Evolutionary conservation across 2,888 invertebrate genomes (phyloP).

Genomic region (Litoditis marina): DNA sequence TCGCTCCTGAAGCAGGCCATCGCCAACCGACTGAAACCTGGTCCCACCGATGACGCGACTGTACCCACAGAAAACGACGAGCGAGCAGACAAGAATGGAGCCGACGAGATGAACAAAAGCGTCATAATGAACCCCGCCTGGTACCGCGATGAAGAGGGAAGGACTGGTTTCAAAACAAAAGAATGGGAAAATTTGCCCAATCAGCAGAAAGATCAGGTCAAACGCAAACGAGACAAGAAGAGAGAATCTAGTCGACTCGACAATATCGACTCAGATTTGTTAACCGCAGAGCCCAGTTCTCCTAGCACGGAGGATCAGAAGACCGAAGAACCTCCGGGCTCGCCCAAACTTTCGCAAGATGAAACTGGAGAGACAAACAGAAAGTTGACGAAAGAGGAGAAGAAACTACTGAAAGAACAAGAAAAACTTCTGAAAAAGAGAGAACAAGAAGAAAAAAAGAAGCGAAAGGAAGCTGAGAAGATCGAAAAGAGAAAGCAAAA

Average conservation of each 20-base stretch:
- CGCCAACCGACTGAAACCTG: slow-evolving; percentile 47
- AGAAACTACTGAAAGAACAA: slow-evolving; percentile 19
- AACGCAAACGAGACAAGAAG: slow-evolving; percentile 22
- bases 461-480: slow-evolving; percentile 31
- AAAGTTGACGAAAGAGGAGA: slow-evolving; percentile 29
- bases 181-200: slow-evolving; percentile 43
- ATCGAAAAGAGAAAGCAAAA: slow-evolving; percentile 32
- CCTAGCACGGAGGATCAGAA: slow-evolving; percentile 22
- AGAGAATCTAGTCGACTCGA: neutral
- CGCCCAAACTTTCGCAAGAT: neutral
- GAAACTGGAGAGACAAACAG: slow-evolving; percentile 5
- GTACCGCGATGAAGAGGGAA: slow-evolving; percentile 56
- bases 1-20: slow-evolving; percentile 56
- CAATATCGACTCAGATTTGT: neutral
- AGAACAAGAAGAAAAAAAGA: slow-evolving; percentile 28
- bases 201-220: slow-evolving; percentile 44
- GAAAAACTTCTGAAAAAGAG: slow-evolving; percentile 32
- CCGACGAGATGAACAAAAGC: slow-evolving; percentile 50
- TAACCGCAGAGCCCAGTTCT: too few relatives aligned
- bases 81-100: slow-evolving; percentile 6
- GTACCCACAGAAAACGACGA: neutral
- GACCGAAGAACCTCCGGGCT: slow-evolving; percentile 19
- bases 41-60: neutral
- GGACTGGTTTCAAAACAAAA: slow-evolving; percentile 50
- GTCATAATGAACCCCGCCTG: slow-evolving; percentile 54